Percentiles rank a stretch among this genome's conserved stretches.
phyloP scores from a whole-genome alignment of 2,797 vertebrate species.

The Adelosebastes latens region DNA sequence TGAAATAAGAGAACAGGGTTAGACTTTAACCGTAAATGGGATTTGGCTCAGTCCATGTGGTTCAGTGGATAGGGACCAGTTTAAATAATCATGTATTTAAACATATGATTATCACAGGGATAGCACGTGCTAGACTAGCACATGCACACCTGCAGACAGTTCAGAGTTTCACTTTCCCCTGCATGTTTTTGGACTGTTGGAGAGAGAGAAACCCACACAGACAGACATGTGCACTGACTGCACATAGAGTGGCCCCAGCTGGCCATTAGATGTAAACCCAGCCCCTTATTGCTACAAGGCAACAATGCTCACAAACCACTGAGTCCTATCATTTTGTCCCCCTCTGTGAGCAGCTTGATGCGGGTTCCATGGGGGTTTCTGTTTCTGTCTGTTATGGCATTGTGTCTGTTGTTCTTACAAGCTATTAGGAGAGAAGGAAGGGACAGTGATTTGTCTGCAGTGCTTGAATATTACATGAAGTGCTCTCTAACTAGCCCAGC shows the following conservation, averaged over 20 bases:
- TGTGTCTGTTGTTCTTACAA: conserved; percentile 3
- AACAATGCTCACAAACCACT: not conserved
- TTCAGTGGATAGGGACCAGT: not conserved
- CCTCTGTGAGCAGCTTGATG: not conserved
- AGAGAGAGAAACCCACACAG: not conserved
- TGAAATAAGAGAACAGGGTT: not conserved
- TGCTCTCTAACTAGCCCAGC: conserved; percentile 16
- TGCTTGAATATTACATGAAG: conserved; percentile 37
- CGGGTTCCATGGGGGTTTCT: not conserved
- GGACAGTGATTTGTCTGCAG: conserved; percentile 18
- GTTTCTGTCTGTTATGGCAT: not conserved
- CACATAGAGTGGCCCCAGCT: not conserved
- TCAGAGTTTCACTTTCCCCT: too few relatives aligned
- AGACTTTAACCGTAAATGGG: not conserved
- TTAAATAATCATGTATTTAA: not conserved
- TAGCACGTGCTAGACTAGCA: not conserved
- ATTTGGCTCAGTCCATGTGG: not conserved
- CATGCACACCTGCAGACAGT: not conserved
- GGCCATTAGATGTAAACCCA: not conserved
- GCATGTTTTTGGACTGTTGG: not conserved
- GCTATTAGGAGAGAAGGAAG: conserved; percentile 1
- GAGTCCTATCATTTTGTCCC: not conserved
- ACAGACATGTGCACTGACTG: too few relatives aligned
- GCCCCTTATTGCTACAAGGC: not conserved
- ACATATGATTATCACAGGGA: not conserved